A percentile compares a stretch with the other conserved stretches of the same genome.
phyloP scores from a whole-genome alignment of 1,140 invertebrate species.

The Calephelis virginiensis region DNA sequence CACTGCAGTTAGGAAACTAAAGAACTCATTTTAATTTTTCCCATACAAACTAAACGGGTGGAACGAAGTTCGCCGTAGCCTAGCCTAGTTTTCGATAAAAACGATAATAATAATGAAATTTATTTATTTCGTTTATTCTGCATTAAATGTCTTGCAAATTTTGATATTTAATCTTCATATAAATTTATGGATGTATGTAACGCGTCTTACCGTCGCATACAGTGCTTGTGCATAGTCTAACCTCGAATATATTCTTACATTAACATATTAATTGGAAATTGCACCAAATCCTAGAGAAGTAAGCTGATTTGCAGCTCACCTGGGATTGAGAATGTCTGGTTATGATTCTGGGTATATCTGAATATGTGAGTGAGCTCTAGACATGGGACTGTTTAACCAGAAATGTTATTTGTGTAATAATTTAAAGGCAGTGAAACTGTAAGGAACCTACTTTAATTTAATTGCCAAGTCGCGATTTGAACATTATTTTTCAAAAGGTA shows the following conservation, averaged over 20 bases:
- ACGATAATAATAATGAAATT: neutral
- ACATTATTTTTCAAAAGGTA: no score
- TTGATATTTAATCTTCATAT: conserved; percentile 3
- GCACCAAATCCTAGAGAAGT: conserved; percentile 41
- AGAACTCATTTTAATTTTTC: no score
- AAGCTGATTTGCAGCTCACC: conserved; percentile 55
- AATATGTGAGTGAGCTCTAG: no score
- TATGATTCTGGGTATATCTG: neutral
- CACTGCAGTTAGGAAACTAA: no score
- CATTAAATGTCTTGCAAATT: neutral
- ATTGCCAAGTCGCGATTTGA: no score
- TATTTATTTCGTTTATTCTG: neutral
- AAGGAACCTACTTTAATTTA: no score
- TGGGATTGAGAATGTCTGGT: conserved; percentile 28
- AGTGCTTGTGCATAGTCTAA: conserved; percentile 44
- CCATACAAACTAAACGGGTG: no score
- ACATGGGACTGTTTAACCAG: no score
- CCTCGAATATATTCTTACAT: conserved; percentile 53
- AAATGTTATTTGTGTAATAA: no score
- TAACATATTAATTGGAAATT: conserved; percentile 72
- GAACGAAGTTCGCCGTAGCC: no score
- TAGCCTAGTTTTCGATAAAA: neutral
- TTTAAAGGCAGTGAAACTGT: no score
- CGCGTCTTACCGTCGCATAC: conserved; percentile 28
- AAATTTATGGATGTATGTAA: conserved; percentile 30